These are phyloP conservation scores for Chymomyza costata DNA, from an alignment of 1,140 invertebrate genomes.

Conservation along the genomic window DNA sequence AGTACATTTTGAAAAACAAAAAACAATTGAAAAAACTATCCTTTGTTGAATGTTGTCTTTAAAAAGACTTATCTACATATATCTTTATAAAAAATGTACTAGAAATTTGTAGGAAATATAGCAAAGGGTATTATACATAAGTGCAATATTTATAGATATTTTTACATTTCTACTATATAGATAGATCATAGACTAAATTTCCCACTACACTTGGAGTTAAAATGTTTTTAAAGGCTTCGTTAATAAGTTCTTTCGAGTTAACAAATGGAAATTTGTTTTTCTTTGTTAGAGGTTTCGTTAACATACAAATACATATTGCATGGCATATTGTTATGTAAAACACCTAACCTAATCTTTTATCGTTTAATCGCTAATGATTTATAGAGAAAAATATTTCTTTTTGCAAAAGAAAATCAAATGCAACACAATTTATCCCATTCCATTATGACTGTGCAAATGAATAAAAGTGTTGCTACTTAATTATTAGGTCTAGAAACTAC, in stretches of 20 bases:
- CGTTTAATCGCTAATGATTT: too few species aligned
- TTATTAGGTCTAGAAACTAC: constrained; percentile 35
- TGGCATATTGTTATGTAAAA: constrained; percentile 21
- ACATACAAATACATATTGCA: constrained; percentile 23
- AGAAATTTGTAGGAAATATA: constrained; percentile 20
- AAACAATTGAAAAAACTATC: constrained; percentile 43
- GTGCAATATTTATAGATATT: too few species aligned
- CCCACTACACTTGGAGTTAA: constrained; percentile 66
- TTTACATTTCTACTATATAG: constrained; percentile 3
- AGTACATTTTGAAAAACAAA: constrained; percentile 13
- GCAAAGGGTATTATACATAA: too few species aligned
- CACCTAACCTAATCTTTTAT: constrained; percentile 25
- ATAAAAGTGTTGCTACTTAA: constrained; percentile 58
- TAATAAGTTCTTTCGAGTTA: constrained; percentile 74
- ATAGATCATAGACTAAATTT: constrained; percentile 44
- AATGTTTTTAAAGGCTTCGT: constrained; percentile 71
- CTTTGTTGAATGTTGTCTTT: constrained; percentile 22
- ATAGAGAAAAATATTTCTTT: constrained; percentile 1
- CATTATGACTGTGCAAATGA: constrained; percentile 66
- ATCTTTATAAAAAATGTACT: constrained; percentile 65
- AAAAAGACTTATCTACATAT: constrained; percentile 21
- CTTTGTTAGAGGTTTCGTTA: constrained; percentile 10
- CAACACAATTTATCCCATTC: too few species aligned
- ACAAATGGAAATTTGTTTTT: constrained; percentile 65
- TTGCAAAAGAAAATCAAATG: too few species aligned